Evolutionary conservation across 2,888 invertebrate species (phyloP).

Genomic region (Spialia ferax): DNA sequence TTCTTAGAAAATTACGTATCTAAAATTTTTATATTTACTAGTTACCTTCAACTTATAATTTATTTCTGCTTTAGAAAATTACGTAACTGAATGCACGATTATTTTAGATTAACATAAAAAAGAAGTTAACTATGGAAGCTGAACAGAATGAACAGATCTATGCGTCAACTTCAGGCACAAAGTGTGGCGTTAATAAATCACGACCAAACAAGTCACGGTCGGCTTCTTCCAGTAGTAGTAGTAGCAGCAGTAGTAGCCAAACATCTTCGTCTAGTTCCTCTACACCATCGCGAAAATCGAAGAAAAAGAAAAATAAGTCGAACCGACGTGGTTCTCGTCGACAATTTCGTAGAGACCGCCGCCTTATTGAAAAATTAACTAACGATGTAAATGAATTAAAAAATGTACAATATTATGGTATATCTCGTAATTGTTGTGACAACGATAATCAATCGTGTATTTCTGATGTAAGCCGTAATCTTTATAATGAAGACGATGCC

Average conservation of each 20-base stretch:
- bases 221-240: not conserved
- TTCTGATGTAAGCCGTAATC: not conserved
- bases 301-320: not conserved
- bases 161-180: not conserved
- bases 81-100: not conserved
- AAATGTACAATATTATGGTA: not conserved
- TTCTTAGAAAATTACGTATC: not conserved
- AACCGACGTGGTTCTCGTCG: not conserved
- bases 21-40: not conserved
- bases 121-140: not conserved
- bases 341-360: not conserved
- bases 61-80: not conserved
- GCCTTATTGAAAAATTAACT: slow-evolving; percentile 4
- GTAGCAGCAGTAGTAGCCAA: not conserved
- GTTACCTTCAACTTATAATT: not conserved
- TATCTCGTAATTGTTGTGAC: not conserved
- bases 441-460: not conserved
- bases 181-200: not conserved
- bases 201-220: slow-evolving; percentile 2
- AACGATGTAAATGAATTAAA: not conserved
- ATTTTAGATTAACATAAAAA: slow-evolving; percentile 2
- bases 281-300: not conserved
- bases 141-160: not conserved
- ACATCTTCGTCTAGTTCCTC: not conserved
- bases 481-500: not conserved